A percentile compares a stretch with the other conserved stretches of the same genome.
phyloP scores from a whole-genome alignment of 2,113 vertebrate species.

The Physeter macrocephalus region DNA sequence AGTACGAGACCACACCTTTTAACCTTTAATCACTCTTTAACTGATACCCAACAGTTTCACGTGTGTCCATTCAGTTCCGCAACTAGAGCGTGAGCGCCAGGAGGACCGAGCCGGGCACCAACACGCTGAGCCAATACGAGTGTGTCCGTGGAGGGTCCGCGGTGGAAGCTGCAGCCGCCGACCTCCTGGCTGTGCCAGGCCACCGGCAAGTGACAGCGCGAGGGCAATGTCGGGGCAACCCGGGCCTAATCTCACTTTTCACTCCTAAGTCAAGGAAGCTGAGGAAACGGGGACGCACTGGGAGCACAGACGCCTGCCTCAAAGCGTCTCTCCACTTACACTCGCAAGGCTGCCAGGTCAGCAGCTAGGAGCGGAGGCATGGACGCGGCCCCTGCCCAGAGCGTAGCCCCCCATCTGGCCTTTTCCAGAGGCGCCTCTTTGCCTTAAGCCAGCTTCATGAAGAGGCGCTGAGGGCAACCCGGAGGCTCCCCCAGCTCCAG shows the following conservation, averaged over 20 bases:
- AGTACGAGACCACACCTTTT: not conserved
- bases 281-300: too few relatives aligned
- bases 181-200: not conserved
- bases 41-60: not conserved
- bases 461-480: not conserved
- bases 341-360: not conserved
- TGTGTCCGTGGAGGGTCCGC: not conserved
- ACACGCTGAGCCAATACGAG: not conserved
- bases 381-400: not conserved
- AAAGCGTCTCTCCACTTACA: not conserved
- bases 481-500: not conserved
- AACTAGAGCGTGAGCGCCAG: not conserved
- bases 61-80: not conserved
- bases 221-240: not conserved
- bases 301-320: not conserved
- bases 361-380: accelerated
- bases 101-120: not conserved
- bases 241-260: not conserved
- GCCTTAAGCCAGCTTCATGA: conserved; percentile 36
- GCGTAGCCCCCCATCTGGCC: accelerated
- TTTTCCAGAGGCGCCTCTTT: not conserved
- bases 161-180: not conserved
- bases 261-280: not conserved
- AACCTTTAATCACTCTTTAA: not conserved
- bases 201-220: not conserved